Percentiles rank a stretch among this genome's conserved stretches.
phyloP scores from a whole-genome alignment of 1,140 invertebrate species.

The Drosophila tsacasi region DNA sequence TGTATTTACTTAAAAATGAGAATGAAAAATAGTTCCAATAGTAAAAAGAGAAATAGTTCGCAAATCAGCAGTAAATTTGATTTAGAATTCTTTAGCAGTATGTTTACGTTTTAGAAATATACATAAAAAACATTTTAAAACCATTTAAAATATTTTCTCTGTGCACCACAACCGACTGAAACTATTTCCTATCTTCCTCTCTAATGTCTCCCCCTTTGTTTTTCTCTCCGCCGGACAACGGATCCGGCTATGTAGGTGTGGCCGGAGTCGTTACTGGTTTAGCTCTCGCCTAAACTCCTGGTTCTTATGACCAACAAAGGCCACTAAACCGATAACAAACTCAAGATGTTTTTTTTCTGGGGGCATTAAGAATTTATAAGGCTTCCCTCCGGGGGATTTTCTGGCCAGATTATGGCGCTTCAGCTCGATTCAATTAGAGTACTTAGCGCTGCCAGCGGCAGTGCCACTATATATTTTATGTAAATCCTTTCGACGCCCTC shows the following conservation, averaged over 20 bases:
- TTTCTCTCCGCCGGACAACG: slow-evolving; percentile 32
- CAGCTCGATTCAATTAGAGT: slow-evolving; percentile 50
- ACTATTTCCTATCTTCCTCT: slow-evolving; percentile 44
- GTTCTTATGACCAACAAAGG: slow-evolving; percentile 43
- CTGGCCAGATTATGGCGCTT: slow-evolving; percentile 61
- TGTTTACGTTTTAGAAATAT: neutral
- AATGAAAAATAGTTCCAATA: neutral
- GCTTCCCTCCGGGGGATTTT: slow-evolving; percentile 36
- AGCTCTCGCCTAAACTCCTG: slow-evolving; percentile 39
- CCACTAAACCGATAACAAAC: slow-evolving; percentile 49
- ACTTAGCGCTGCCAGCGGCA: slow-evolving; percentile 41
- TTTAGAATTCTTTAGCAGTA: neutral
- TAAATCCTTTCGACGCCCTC: slow-evolving; percentile 45
- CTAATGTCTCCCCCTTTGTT: slow-evolving; percentile 33
- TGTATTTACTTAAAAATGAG: neutral
- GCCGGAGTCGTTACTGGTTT: slow-evolving; percentile 35
- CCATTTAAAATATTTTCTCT: neutral
- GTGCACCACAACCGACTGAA: neutral
- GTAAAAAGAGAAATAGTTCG: neutral
- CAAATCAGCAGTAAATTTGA: too few species aligned
- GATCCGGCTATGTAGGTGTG: slow-evolving; percentile 33
- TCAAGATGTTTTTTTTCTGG: slow-evolving; percentile 25
- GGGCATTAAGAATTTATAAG: slow-evolving; percentile 48
- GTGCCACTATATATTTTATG: slow-evolving; percentile 41
- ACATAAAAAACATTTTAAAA: neutral